Evolutionary conservation across 2,113 vertebrate genomes (phyloP), one percentile per base, ranked within the genome.

Genomic region (Bubo blakistoni): DNA sequence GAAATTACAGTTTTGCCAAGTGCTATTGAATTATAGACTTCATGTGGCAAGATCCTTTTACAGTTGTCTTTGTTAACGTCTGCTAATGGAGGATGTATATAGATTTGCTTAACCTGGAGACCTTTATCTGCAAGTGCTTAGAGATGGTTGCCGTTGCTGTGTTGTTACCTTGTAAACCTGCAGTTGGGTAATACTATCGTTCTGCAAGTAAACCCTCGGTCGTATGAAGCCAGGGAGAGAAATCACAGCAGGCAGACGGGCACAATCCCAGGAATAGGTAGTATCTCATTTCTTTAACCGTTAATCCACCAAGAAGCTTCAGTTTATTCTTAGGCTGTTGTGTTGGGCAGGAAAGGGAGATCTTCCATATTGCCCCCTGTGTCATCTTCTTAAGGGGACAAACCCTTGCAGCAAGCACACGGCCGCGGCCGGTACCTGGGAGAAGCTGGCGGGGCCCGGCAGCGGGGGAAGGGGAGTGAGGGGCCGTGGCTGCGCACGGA

Each of bases 161-260:
- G 54, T 19, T 46, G 51, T 32, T 52, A 13, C 27, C 40, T 12
- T 15, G 20, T 34, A 59, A 81, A 26, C 32, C 42, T 34, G 49
- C 17, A 8, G 25, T 10, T 21, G 13, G 34, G 29, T 19, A 27
- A 51, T 6, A 1, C 29, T 8, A 0, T 13, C 7, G 2, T 9
- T 51, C 18, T 0, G 0, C 17, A 16, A 20, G 5, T 10, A 24
- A 74, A 16, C 3, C 2, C 0, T 0, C 5, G 26, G 6, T 27
- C 4, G 0, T 6, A 0, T 8, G 44, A 32, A 42, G 66, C 42
- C 2, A 3, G 63, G 40, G n/a, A 34, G 11, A 47, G 34, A 34
- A 81, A 58, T 25, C 7, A 7, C 32, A 12, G 55, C 1, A 5
- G n/a, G 42, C 46, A 55, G 11, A 19, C 0, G 3, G 66, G 18